phyloP scores from a whole-genome alignment of 2,113 vertebrate genomes.

The Phalacrocorax carbo region DNA sequence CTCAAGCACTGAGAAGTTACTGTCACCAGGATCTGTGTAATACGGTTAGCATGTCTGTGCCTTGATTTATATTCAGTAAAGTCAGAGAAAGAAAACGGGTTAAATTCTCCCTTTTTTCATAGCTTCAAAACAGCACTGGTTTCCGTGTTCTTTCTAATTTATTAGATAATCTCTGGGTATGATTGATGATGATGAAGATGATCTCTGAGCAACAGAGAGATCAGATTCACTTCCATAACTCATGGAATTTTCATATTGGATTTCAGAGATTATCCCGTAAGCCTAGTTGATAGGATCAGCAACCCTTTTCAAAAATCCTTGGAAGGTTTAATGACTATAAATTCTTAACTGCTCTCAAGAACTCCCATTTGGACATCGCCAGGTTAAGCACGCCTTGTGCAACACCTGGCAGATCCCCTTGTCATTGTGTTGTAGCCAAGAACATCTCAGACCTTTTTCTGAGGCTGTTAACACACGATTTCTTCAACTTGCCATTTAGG shows the following conservation, averaged over 20 bases:
- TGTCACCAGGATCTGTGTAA: background rate
- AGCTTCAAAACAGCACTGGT: background rate
- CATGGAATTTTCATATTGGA: background rate
- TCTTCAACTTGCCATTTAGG: background rate
- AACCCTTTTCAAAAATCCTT: background rate
- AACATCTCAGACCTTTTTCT: background rate
- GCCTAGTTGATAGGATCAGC: background rate
- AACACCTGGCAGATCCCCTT: background rate
- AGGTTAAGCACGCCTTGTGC: background rate
- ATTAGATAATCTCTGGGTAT: no score
- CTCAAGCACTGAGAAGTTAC: background rate
- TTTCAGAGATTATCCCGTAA: background rate
- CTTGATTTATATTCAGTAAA: constrained; percentile 35
- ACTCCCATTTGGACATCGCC: background rate
- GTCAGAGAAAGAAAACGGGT: background rate
- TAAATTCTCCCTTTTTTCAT: background rate
- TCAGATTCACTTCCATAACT: background rate
- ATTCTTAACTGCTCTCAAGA: background rate
- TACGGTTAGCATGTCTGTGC: constrained; percentile 6
- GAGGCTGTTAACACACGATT: background rate
- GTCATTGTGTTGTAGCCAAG: background rate
- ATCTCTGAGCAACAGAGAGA: background rate
- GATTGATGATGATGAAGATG: no score
- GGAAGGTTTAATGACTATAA: background rate
- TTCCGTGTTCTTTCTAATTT: background rate